These are phyloP conservation scores for Hyperoplus lanceolatus DNA, from an alignment of 2,797 vertebrate genomes.

Conservation along the genomic window DNA sequence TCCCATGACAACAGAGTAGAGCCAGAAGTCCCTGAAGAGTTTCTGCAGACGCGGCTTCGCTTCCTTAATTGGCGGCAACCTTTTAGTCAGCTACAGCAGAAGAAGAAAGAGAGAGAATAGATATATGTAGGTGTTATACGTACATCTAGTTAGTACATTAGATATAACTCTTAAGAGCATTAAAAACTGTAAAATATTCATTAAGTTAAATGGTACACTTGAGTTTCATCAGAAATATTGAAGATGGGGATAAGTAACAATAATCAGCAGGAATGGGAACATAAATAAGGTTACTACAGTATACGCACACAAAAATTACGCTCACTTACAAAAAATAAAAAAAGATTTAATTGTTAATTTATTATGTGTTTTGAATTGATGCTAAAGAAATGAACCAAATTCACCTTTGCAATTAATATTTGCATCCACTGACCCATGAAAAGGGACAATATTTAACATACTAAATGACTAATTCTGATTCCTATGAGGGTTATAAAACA, in stretches of 20 bases:
- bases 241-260: too few species aligned
- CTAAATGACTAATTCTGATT: background rate
- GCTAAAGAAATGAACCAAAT: background rate
- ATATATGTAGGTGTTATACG: background rate
- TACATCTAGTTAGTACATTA: background rate
- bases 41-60: conserved; percentile 97
- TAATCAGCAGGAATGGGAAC: too few species aligned
- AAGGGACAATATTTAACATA: background rate
- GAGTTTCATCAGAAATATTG: too few species aligned
- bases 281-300: too few species aligned
- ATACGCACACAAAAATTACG: too few species aligned
- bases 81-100: conserved; percentile 89
- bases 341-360: background rate
- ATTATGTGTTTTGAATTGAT: background rate
- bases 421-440: background rate
- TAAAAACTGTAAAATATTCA: too few species aligned
- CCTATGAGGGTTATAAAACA: background rate
- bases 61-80: conserved; percentile 95
- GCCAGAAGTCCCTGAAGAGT: conserved; percentile 98
- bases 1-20: conserved; percentile 98
- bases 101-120: background rate
- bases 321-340: background rate
- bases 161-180: background rate
- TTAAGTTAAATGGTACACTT: too few species aligned
- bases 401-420: background rate